These are phyloP conservation scores for Xiphorhynchus elegans DNA, from an alignment of 2,113 vertebrate genomes.

Conservation along the genomic window DNA sequence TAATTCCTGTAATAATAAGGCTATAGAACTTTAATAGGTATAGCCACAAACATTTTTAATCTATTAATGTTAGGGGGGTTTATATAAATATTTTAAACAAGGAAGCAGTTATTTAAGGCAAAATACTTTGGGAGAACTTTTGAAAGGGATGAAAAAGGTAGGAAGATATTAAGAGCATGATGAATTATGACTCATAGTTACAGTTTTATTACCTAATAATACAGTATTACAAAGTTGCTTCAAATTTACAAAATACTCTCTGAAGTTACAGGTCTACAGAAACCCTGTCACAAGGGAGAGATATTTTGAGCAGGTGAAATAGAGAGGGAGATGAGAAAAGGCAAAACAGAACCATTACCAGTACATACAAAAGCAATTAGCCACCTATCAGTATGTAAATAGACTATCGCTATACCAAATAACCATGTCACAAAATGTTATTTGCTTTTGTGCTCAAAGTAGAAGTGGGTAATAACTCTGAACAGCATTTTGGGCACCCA, in stretches of 20 bases:
- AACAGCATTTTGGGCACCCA: background rate
- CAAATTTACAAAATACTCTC: background rate
- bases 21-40: background rate
- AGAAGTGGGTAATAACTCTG: background rate
- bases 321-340: background rate
- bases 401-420: background rate
- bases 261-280: background rate
- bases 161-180: background rate
- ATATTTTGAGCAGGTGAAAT: background rate
- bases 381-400: background rate
- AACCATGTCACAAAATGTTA: background rate
- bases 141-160: background rate
- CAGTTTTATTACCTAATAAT: background rate
- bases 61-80: background rate
- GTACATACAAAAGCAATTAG: background rate
- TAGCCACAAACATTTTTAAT: background rate
- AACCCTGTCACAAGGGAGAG: background rate
- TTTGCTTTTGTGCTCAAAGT: slow-evolving; percentile 15
- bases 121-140: background rate
- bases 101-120: background rate
- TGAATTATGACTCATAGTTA: background rate
- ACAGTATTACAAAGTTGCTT: background rate
- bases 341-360: background rate
- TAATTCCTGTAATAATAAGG: background rate
- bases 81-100: background rate